phyloP scores from a whole-genome alignment of 2,888 invertebrate species.

The Apomyelois bistriatella region DNA sequence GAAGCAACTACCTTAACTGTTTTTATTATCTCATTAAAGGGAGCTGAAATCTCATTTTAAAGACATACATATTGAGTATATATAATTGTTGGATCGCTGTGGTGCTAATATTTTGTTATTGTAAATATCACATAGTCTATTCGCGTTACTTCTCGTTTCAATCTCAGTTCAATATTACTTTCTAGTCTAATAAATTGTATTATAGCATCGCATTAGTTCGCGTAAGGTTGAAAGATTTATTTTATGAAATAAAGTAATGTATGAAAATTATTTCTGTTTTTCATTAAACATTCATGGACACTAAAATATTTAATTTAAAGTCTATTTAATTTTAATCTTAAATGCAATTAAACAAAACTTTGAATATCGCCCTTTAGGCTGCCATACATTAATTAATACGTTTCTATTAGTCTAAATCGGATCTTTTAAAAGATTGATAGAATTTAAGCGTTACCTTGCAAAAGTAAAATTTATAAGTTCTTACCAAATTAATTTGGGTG shows the following conservation, averaged over 20 bases:
- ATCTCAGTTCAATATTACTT: constrained; percentile 64
- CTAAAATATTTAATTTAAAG: no score
- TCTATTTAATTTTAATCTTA: no score
- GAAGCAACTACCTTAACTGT: no score
- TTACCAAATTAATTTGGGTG: no score
- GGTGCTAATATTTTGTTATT: constrained; percentile 45
- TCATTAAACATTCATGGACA: constrained; percentile 6
- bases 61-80: neutral
- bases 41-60: neutral
- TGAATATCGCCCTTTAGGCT: no score
- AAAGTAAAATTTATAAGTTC: no score
- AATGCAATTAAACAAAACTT: no score
- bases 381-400: no score
- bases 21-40: no score
- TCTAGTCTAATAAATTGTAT: constrained; percentile 72
- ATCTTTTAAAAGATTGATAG: no score
- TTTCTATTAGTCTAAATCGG: no score
- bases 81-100: constrained; percentile 44
- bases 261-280: constrained; percentile 15
- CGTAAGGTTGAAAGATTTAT: constrained; percentile 53
- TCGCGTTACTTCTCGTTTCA: constrained; percentile 24
- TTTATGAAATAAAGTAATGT: constrained; percentile 26
- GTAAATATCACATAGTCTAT: constrained; percentile 17
- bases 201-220: constrained; percentile 34
- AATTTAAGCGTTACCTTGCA: no score